Percentiles rank a stretch among this genome's conserved stretches.
Evolutionary conservation across 2,888 invertebrate species (phyloP).

Genomic region (Meteorus colon): DNA sequence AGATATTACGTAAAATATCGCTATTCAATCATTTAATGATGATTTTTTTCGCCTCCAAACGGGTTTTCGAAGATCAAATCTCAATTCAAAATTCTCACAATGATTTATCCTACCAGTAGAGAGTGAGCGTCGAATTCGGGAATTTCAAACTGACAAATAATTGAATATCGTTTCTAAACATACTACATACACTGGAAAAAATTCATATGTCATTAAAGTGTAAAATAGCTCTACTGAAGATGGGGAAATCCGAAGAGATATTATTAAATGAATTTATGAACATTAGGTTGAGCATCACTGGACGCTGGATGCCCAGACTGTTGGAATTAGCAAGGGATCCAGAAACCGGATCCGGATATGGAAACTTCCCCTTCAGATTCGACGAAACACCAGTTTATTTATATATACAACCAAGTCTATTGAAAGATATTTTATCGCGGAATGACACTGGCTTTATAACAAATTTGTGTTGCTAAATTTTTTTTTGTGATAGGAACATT

Average conservation of each 20-base stretch:
- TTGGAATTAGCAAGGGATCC: slow-evolving; percentile 23
- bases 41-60: too few species aligned
- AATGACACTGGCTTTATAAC: neutral
- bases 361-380: slow-evolving; percentile 24
- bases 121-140: too few species aligned
- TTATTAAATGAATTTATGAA: neutral
- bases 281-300: slow-evolving; percentile 35
- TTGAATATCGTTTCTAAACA: too few species aligned
- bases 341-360: slow-evolving; percentile 31
- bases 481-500: neutral
- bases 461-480: neutral
- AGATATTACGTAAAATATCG: too few species aligned
- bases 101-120: too few species aligned
- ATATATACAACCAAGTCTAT: neutral
- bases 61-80: too few species aligned
- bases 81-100: too few species aligned
- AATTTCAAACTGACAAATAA: too few species aligned
- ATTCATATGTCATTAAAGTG: neutral
- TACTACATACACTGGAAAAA: neutral
- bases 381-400: slow-evolving; percentile 14
- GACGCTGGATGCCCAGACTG: neutral
- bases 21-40: too few species aligned
- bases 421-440: neutral
- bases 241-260: neutral
- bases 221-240: neutral